Evolutionary conservation across 2,113 vertebrate genomes (phyloP), one percentile per base, ranked within the genome.

Genomic region (Toxotes jaculatrix): DNA sequence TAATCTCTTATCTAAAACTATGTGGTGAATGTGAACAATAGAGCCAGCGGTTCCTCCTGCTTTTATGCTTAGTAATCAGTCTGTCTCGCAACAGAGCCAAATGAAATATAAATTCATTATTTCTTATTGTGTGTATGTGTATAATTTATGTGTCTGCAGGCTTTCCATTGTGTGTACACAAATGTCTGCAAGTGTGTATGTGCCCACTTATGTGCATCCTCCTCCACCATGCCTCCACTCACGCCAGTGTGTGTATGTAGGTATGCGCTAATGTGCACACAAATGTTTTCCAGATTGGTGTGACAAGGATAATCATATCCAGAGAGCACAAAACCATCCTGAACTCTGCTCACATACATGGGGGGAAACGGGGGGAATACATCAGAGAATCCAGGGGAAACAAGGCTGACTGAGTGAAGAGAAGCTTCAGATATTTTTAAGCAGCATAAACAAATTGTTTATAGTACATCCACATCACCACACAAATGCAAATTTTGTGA

Each of bases 261-360:
- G 74, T 83, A 82, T 90, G 88, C n/a, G 65, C 78, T 84, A 87
- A 85, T 88, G 78, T 80, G 86, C 69, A 82, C 84, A 76, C 84
- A 93, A 87, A 92, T 91, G 77, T 83, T 84, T 89, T 91, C 88
- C 90, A 94, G 88, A 92, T 82, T 89, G 85, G 79, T 87, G 69
- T 76, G 82, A 90, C 82, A 72, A 61, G 74, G 83, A 74, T 92
- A 89, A 94, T 91, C 87, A 88, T 83, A 91, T 82, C 90, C 92
- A 94, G 92, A 85, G 66, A 88, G 62, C 71, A 65, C 40, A 64
- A 79, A 83, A 62, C 43, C 62, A 64, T 71, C 79, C 36, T 73
- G 61, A 87, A 64, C 17, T 21, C 71, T 23, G 34, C 82, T 77
- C 42, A 62, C 69, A 82, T 76, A 87, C 68, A 91, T 79, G 71